phyloP scores from a whole-genome alignment of 2,113 vertebrate species.

The Pagrus major region DNA sequence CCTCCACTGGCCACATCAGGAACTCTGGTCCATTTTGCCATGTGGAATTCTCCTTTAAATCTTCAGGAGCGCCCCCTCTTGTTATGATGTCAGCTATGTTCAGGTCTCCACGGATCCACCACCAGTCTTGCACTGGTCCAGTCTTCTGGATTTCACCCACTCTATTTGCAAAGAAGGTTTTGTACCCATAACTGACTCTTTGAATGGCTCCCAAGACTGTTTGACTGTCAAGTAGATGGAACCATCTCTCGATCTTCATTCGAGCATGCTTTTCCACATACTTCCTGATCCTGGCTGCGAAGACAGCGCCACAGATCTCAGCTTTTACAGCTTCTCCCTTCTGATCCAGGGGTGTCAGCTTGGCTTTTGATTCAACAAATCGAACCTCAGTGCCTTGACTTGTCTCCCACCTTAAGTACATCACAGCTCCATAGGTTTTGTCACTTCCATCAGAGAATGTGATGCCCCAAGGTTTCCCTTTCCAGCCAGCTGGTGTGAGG shows the following conservation, averaged over 20 bases:
- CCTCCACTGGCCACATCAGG: too few species aligned
- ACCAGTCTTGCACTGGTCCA: slow-evolving; percentile 19
- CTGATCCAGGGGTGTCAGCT: slow-evolving; percentile 20
- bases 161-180: slow-evolving; percentile 24
- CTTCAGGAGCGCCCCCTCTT: slow-evolving; percentile 6
- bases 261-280: not conserved
- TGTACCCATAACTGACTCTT: not conserved
- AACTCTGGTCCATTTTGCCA: too few species aligned
- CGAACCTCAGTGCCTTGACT: not conserved
- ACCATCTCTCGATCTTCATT: slow-evolving; percentile 19
- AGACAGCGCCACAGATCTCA: slow-evolving; percentile 39
- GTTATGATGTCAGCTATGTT: slow-evolving; percentile 26
- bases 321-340: slow-evolving; percentile 4
- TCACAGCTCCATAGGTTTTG: slow-evolving; percentile 17
- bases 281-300: not conserved
- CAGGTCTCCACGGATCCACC: slow-evolving; percentile 39
- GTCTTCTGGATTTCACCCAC: slow-evolving; percentile 40
- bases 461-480: not conserved
- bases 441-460: slow-evolving; percentile 54
- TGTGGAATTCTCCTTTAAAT: not conserved
- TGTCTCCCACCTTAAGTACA: slow-evolving; percentile 42
- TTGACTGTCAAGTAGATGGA: slow-evolving; percentile 43
- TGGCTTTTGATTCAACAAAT: slow-evolving; percentile 38
- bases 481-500: not conserved
- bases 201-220: slow-evolving; percentile 20